A percentile compares a stretch with the other conserved stretches of the same genome.
These are phyloP conservation scores for Actinemys pallida DNA, from an alignment of 2,113 vertebrate species.

Conservation along the genomic window DNA sequence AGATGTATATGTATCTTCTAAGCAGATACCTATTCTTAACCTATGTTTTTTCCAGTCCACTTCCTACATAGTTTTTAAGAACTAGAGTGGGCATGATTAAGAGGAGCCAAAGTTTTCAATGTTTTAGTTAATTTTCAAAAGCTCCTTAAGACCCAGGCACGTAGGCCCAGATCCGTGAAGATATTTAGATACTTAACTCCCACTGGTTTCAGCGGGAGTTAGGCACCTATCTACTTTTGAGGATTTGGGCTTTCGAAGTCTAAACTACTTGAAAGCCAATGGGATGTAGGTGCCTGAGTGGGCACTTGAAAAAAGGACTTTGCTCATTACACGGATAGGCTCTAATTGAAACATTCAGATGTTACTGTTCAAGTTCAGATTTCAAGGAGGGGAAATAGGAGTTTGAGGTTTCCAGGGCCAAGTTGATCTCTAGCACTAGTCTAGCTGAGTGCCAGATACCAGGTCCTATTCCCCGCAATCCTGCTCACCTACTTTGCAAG, in stretches of 20 bases:
- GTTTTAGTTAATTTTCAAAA: neutral
- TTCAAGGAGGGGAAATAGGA: neutral
- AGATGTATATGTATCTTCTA: neutral
- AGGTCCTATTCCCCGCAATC: neutral
- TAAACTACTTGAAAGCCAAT: too few relatives aligned
- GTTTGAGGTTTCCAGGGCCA: neutral
- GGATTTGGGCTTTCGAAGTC: too few relatives aligned
- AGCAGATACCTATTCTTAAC: neutral
- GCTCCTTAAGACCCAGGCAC: neutral
- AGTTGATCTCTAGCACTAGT: neutral
- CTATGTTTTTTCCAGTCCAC: neutral
- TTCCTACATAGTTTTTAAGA: neutral
- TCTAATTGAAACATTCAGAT: neutral
- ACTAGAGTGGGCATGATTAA: neutral
- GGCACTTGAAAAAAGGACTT: neutral
- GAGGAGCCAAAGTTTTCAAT: neutral
- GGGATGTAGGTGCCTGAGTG: too few relatives aligned
- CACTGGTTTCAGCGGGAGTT: too few relatives aligned
- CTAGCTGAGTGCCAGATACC: neutral
- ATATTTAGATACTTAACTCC: too few relatives aligned
- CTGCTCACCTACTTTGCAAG: neutral
- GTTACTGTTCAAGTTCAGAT: neutral
- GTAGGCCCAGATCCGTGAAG: too few relatives aligned
- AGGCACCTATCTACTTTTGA: too few relatives aligned
- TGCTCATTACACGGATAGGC: neutral